Percentiles rank a stretch among this genome's conserved stretches.
phyloP scores from a whole-genome alignment of 2,888 invertebrate genomes.

The Chrysolina americana region DNA sequence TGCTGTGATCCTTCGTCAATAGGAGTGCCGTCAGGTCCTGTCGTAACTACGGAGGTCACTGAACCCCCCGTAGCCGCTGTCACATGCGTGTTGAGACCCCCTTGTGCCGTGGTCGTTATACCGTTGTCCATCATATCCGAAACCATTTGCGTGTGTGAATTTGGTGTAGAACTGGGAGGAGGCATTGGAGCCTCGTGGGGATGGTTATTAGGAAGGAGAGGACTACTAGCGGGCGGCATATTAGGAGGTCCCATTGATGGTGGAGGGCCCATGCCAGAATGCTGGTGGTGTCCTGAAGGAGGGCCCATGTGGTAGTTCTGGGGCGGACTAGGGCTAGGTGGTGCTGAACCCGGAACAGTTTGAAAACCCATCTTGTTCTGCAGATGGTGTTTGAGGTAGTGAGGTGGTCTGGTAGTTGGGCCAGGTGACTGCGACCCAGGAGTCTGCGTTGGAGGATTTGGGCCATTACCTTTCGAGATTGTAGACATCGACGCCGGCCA shows the following conservation, averaged over 20 bases:
- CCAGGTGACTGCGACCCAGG: conserved; percentile 72
- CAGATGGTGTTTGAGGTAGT: conserved; percentile 80
- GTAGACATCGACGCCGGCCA: conserved; percentile 60
- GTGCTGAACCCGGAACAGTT: conserved; percentile 71
- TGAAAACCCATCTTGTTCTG: conserved; percentile 80
- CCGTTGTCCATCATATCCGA: conserved; percentile 72
- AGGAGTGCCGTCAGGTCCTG: conserved; percentile 90
- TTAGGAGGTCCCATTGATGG: conserved; percentile 76
- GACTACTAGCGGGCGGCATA: conserved; percentile 73
- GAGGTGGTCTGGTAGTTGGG: conserved; percentile 73
- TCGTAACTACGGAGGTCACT: conserved; percentile 89
- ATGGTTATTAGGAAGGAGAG: conserved; percentile 63
- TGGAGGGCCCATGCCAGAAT: conserved; percentile 75
- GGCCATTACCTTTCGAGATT: conserved; percentile 61
- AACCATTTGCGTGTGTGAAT: conserved; percentile 68
- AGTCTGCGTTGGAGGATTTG: conserved; percentile 59
- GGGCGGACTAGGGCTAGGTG: conserved; percentile 76
- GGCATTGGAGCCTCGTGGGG: conserved; percentile 66
- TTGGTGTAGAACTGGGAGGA: conserved; percentile 74
- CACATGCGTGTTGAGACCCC: conserved; percentile 67
- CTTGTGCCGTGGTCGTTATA: conserved; percentile 75
- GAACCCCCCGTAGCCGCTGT: conserved; percentile 73
- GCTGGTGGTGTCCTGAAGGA: conserved; percentile 72
- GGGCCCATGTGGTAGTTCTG: conserved; percentile 74
- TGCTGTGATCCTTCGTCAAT: conserved; percentile 94